Evolutionary conservation across 2,113 vertebrate genomes (phyloP).

Genomic region (Promerops cafer): DNA sequence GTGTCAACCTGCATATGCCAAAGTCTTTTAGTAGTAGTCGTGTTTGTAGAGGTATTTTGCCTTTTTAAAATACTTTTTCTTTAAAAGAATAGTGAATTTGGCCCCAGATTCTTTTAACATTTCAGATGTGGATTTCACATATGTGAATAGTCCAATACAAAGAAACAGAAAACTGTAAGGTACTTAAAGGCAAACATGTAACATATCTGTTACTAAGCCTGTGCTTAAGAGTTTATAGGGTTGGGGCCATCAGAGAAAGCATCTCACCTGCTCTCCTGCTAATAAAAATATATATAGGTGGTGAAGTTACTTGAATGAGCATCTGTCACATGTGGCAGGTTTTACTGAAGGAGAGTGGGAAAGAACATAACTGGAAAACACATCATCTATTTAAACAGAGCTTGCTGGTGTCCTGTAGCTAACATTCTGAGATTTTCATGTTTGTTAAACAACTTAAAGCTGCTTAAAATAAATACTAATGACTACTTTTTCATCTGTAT

Average conservation of each 20-base stretch:
- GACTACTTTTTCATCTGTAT: slow-evolving; percentile 50
- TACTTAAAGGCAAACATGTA: not conserved
- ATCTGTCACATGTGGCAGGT: not conserved
- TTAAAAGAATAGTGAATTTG: not conserved
- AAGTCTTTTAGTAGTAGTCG: not conserved
- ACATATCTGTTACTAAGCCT: not conserved
- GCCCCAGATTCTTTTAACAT: not conserved
- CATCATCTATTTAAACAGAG: slow-evolving; percentile 31
- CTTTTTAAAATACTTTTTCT: not conserved
- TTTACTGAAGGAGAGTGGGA: not conserved
- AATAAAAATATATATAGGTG: not conserved
- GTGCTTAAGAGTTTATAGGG: not conserved
- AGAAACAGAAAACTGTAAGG: not conserved
- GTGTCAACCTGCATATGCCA: not conserved
- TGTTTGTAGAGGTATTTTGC: not conserved
- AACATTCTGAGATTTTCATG: slow-evolving; percentile 44
- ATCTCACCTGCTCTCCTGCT: not conserved
- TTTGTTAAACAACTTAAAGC: slow-evolving; percentile 50
- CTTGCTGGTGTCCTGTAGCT: slow-evolving; percentile 59
- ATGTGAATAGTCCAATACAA: not conserved
- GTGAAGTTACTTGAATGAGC: slow-evolving; percentile 40
- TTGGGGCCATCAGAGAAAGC: not conserved
- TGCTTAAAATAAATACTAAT: slow-evolving; percentile 61
- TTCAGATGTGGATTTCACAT: not conserved
- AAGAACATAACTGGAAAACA: slow-evolving; percentile 33